These are phyloP conservation scores for Notiomystis cincta DNA, from an alignment of 2,113 vertebrate species.

Conservation along the genomic window DNA sequence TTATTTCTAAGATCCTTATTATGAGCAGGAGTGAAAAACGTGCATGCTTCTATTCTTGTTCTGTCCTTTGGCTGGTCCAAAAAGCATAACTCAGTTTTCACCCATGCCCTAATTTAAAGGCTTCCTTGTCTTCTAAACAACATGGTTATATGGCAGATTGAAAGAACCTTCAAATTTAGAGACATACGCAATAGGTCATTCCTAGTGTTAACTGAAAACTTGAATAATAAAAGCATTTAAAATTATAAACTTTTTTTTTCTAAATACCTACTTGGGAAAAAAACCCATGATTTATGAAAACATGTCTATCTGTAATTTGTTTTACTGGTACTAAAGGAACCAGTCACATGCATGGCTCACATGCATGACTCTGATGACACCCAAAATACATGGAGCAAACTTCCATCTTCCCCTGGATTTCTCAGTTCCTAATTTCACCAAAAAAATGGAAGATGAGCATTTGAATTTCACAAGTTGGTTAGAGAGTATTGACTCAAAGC, in stretches of 20 bases:
- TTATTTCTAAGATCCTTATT: background rate
- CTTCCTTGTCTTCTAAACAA: background rate
- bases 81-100: background rate
- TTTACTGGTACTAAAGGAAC: background rate
- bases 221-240: background rate
- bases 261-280: background rate
- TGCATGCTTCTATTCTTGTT: background rate
- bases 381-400: background rate
- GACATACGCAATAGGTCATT: background rate
- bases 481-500: background rate
- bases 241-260: background rate
- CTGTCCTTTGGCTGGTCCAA: background rate
- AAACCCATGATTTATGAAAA: background rate
- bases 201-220: background rate
- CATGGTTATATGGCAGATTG: background rate
- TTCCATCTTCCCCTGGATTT: background rate
- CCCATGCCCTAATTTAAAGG: background rate
- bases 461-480: background rate
- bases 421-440: background rate
- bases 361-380: background rate
- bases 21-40: background rate
- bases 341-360: accelerated
- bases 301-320: background rate
- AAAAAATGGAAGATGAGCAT: background rate
- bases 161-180: background rate